Evolutionary conservation across 2,113 vertebrate species (phyloP), one percentile per base, ranked within the genome.

Genomic region (Cichladusa arquata): DNA sequence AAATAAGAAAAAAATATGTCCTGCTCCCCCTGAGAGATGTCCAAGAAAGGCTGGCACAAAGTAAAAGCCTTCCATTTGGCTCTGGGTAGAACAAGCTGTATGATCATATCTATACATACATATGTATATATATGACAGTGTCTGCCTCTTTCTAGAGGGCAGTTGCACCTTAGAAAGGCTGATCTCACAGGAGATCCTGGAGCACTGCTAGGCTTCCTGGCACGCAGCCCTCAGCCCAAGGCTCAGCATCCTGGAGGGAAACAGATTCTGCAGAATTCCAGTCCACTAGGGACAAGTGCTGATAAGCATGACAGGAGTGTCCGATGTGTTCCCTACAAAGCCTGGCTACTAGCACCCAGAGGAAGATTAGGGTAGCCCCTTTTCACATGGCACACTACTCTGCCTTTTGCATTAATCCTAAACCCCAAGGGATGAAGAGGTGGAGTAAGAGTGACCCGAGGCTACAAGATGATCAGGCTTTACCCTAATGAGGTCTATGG

Each of bases 11-110:
- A 51, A 50, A 34, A 42, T 14, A 44, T 84, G 58, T 86, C 90
- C 64, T 77, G 94, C 56, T 94, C 92, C 94, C 93, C 95, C 93
- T 93, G 86, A 96, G 94, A 90, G 87, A 90, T 86, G 47, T 58
- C 53, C 47, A 92, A 82, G 87, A 94, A 92, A 93, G 83, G 93
- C 96, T 81, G 57, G 73, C 90, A 92, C 38, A 57, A 86, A 86
- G 74, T 58, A 71, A 91, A 81, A 71, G 90, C 81, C 91, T 94
- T 88, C 87, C 40, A 8, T 65, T 44, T 79, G 93, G 91, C 86
- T 94, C 78, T 73, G 86, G 93, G 87, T 92, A 86, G 89, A 95
- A 93, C 80, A 93, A 77, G 88, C 78, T 94, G 61, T 71, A 44
- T 60, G 73, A 79, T 84, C 61, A 8, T 40, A n/a, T 66, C 34